A percentile compares a stretch with the other conserved stretches of the same genome.
phyloP scores from a whole-genome alignment of 2,888 invertebrate species.

The Rotaria socialis region DNA sequence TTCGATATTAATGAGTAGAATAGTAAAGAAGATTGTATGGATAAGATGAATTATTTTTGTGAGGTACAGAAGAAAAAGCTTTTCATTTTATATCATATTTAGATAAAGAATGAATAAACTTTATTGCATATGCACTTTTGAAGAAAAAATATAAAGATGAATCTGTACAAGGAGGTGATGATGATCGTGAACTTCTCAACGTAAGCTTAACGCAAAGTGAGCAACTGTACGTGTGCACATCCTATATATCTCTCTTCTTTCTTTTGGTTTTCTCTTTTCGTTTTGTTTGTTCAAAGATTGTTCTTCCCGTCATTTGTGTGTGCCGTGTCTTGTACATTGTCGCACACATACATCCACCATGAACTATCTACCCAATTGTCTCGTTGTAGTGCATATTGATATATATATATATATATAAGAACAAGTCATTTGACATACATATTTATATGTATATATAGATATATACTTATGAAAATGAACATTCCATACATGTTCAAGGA shows the following conservation, averaged over 20 bases:
- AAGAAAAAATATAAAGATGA: background rate
- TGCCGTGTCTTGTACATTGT: background rate
- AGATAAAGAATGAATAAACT: constrained; percentile 6
- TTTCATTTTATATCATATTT: background rate
- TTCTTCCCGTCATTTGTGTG: background rate
- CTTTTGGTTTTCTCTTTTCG: background rate
- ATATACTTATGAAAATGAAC: background rate
- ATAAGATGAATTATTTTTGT: background rate
- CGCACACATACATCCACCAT: background rate
- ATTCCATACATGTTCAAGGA: background rate
- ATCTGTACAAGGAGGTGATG: background rate
- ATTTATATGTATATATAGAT: background rate
- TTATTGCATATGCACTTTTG: background rate
- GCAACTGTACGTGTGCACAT: background rate
- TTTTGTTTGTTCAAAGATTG: constrained; percentile 23
- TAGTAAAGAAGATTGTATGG: background rate
- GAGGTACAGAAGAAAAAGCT: background rate
- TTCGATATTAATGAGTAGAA: background rate
- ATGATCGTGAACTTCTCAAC: constrained; percentile 16
- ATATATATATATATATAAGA: background rate
- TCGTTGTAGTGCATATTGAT: background rate
- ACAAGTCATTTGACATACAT: background rate
- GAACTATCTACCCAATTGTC: background rate
- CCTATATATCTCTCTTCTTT: background rate
- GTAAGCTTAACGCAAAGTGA: constrained; percentile 10